Evolutionary conservation across 1,140 invertebrate species (phyloP), one percentile per base, ranked within the genome.

Genomic region (Leptopilina clavipes): DNA sequence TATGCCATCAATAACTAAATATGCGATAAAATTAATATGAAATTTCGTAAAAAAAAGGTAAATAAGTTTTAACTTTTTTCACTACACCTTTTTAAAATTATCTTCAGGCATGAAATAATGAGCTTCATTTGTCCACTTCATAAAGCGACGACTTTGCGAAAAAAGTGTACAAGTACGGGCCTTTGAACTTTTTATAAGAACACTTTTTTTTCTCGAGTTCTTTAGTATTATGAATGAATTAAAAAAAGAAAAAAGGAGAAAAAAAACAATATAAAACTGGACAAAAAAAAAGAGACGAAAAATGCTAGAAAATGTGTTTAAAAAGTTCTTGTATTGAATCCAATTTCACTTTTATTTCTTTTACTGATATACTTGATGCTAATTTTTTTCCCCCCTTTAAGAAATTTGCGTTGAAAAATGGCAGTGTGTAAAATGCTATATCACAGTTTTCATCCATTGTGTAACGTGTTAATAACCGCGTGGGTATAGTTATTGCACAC

Each of bases 391-490:
- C 25, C 22, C 25, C 56, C 10, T 59, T 25, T 14, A 59, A 0
- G n/a, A 8, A 17, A 52, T 52, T 52, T 52, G 3, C n/a, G 17
- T 40, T n/a, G 17, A 52, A 52, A 52, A 52, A 52, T 6, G 6
- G 12, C 48, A n/a, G n/a, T 52, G 44, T 19, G 18, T 56, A n/a
- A 31, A 56, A n/a, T n/a, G 18, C 19, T 65, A 25, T 65, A 37
- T 65, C 59, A 31, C 22, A 65, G 59, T 65, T 65, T 31, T 31
- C 22, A 65, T 25, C 59, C 25, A 65, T 65, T 65, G 25, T 65
- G 59, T 65, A 65, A 65, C 56, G 37, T 17, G 59, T 65, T 25
- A 65, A 65, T 25, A 65, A 65, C 59, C 59, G 59, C 59, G 59
- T 65, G 59, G 59, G 59, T 65, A 52, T 52, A 37, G 25, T 65